Percentiles rank a stretch among this genome's conserved stretches.
Conservation (phyloP, 2,888 invertebrate genomes). For the Isoperla grammatica region DNA sequence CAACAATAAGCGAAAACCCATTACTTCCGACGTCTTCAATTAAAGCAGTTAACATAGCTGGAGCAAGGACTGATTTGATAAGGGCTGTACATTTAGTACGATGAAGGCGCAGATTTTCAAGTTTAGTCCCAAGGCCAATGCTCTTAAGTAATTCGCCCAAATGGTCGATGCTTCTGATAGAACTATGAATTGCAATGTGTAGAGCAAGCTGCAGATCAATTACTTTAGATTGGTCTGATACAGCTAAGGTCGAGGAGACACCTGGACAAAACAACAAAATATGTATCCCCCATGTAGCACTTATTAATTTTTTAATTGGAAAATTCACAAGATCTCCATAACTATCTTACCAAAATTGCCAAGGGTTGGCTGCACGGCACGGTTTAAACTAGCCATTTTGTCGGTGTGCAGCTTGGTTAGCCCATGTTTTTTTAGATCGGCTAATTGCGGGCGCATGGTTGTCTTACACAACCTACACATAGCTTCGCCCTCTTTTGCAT, state of each 20-base stretch:
- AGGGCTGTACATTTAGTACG: slow-evolving; percentile 28
- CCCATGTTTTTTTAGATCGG: slow-evolving; percentile 20
- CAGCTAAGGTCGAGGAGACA: too few species aligned
- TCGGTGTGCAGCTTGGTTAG: slow-evolving; percentile 9
- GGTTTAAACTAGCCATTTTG: not conserved
- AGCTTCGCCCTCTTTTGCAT: too few species aligned
- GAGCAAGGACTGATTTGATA: slow-evolving; percentile 30
- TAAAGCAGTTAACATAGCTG: slow-evolving; percentile 30
- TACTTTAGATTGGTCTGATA: slow-evolving; percentile 22
- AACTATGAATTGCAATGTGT: slow-evolving; percentile 29
- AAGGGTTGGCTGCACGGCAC: too few species aligned
- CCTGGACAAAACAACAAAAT: too few species aligned
- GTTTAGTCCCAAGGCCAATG: too few species aligned
- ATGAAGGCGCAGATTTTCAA: slow-evolving; percentile 22
- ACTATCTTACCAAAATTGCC: too few species aligned
- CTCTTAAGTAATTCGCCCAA: slow-evolving; percentile 20
- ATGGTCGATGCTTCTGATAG: slow-evolving; percentile 27
- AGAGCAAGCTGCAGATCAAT: slow-evolving; percentile 28
- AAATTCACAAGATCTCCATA: too few species aligned
- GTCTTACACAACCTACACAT: slow-evolving; percentile 17
- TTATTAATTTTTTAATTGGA: too few species aligned
- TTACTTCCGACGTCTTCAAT: slow-evolving; percentile 26
- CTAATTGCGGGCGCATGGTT: slow-evolving; percentile 16
- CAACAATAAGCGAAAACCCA: slow-evolving; percentile 33
- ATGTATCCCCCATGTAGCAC: too few species aligned